Percentiles rank a stretch among this genome's conserved stretches.
These are phyloP conservation scores for Xanthorhoe designata DNA, from an alignment of 2,888 invertebrate genomes.

Conservation along the genomic window DNA sequence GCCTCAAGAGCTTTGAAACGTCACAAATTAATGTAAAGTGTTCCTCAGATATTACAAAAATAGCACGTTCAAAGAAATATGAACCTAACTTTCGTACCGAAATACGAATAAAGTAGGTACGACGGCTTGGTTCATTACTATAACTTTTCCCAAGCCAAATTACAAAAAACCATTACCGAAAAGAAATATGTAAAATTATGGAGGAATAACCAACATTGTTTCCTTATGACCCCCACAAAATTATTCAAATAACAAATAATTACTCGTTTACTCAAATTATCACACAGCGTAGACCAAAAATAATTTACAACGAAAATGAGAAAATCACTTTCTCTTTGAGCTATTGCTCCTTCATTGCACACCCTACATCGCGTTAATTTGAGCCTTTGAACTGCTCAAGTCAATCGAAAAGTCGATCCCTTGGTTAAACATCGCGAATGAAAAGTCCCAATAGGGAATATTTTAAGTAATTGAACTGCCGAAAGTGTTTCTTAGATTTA, in stretches of 20 bases:
- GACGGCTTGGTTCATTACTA: background rate
- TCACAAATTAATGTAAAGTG: too few relatives aligned
- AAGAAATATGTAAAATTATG: background rate
- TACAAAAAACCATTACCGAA: background rate
- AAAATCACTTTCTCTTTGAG: conserved; percentile 79
- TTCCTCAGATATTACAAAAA: too few relatives aligned
- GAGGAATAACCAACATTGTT: background rate
- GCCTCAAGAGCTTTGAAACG: too few relatives aligned
- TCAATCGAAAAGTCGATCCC: conserved; percentile 83
- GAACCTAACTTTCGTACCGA: background rate
- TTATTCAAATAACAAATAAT: conserved; percentile 37
- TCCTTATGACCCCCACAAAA: conserved; percentile 20
- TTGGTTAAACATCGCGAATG: conserved; percentile 84
- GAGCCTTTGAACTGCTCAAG: conserved; percentile 81
- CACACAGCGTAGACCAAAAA: conserved; percentile 51
- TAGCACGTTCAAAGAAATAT: too few relatives aligned
- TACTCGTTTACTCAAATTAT: conserved; percentile 42
- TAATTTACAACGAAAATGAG: conserved; percentile 73
- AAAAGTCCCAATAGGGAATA: conserved; percentile 79
- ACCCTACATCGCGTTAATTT: conserved; percentile 80
- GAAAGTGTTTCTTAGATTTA: conserved; percentile 79
- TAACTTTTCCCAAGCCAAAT: background rate
- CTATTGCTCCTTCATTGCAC: conserved; percentile 73
- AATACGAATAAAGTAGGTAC: background rate
- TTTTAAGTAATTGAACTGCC: conserved; percentile 82